A percentile compares a stretch with the other conserved stretches of the same genome.
phyloP scores from a whole-genome alignment of 2,888 invertebrate species.

The Trichopoda pennipes region DNA sequence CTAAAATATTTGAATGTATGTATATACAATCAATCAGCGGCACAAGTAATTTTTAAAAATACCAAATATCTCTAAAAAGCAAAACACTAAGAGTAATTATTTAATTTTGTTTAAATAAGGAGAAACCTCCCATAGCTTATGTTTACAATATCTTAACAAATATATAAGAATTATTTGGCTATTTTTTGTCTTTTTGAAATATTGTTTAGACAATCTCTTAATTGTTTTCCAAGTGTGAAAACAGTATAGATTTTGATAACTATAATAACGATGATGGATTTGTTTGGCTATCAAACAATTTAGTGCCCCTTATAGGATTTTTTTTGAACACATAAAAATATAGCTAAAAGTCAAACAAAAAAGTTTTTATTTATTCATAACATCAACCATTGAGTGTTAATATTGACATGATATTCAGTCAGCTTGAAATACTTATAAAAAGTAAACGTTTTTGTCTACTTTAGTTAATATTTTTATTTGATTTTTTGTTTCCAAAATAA shows the following conservation, averaged over 20 bases:
- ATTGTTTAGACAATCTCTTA: conserved; percentile 52
- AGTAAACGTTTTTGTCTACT: conserved; percentile 14
- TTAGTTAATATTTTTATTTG: conserved; percentile 39
- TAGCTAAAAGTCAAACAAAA: conserved; percentile 9
- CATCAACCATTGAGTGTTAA: conserved; percentile 47
- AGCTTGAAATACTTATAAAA: conserved; percentile 39
- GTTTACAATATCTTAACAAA: conserved; percentile 10
- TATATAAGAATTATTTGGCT: background rate
- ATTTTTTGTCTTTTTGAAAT: conserved; percentile 6
- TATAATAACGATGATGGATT: conserved; percentile 42
- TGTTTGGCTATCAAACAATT: conserved; percentile 16
- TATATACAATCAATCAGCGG: conserved; percentile 41
- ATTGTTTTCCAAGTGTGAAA: conserved; percentile 63
- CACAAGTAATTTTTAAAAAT: conserved; percentile 9
- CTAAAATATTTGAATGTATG: background rate
- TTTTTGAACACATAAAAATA: no score
- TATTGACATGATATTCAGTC: conserved; percentile 59
- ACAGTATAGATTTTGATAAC: conserved; percentile 25
- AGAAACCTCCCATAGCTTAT: conserved; percentile 1
- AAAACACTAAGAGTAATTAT: conserved; percentile 34
- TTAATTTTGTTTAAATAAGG: conserved; percentile 7
- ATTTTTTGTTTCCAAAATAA: conserved; percentile 2
- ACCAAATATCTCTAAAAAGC: conserved; percentile 35
- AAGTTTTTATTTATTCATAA: conserved; percentile 22
- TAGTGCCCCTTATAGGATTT: background rate